These are phyloP conservation scores for Astyanax mexicanus DNA, from an alignment of 2,797 vertebrate species.

Conservation along the genomic window DNA sequence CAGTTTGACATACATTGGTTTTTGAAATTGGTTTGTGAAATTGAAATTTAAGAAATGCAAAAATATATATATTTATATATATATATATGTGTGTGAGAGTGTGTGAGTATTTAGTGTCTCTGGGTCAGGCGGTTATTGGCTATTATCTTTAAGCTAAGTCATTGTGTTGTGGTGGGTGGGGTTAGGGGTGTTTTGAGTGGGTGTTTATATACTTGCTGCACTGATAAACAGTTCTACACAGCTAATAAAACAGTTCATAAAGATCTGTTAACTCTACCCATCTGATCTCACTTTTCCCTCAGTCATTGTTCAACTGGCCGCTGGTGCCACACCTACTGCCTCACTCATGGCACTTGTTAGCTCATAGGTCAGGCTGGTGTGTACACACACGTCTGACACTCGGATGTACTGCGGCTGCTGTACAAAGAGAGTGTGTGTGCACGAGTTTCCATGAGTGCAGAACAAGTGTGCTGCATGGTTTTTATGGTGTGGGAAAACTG, in stretches of 20 bases:
- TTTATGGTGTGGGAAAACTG: constrained; percentile 5
- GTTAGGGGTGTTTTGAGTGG: too few species aligned
- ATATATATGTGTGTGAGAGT: too few species aligned
- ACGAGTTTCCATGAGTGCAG: constrained; percentile 20
- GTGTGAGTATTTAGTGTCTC: too few species aligned
- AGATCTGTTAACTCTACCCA: background rate
- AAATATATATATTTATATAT: too few species aligned
- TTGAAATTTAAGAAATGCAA: too few species aligned
- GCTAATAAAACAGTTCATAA: background rate
- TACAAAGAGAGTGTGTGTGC: background rate
- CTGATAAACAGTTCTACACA: constrained; percentile 1
- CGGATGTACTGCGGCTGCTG: background rate
- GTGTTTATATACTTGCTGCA: background rate
- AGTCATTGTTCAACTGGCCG: background rate
- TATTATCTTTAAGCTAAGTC: background rate
- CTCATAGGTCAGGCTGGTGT: background rate
- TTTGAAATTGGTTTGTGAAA: too few species aligned
- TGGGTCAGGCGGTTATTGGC: too few species aligned
- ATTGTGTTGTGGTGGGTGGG: background rate
- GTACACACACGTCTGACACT: background rate
- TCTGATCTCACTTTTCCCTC: background rate
- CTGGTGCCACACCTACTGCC: background rate
- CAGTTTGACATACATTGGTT: too few species aligned
- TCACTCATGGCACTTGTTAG: background rate
- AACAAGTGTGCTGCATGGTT: background rate